Base-by-base conservation (phyloP, 2,888 invertebrate genomes). In the Eristalis arbustorum region DNA sequence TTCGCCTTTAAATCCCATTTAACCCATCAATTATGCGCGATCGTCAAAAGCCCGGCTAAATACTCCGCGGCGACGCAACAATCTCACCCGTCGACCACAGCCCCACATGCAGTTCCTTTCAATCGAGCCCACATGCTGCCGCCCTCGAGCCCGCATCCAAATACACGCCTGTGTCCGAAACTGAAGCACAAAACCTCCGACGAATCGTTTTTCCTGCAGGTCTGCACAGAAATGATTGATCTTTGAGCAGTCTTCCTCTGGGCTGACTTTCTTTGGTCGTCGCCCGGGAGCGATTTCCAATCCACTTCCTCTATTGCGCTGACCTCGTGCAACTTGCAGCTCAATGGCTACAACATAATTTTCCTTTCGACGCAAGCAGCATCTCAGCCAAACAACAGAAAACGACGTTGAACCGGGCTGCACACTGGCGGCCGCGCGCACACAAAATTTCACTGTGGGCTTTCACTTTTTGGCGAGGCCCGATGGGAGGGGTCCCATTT, bases 11-110 rank as follows among this genome's bases (percentile, higher is more conserved):
- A 75, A 72, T 49, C 67, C 71, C 31, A 79, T 79, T 84, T 62
- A 23, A 56, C 34, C 72, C 84, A 84, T 84, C 72, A 80, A 84
- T 84, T 84, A 84, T 59, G 71, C 49, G 42, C 11, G 42, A 25
- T 71, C 72, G 18, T 49, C 42, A n/a, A 49, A 76, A 80, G 75
- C 56, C 75, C 74, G 57, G 75, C 57, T 71, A 80, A 80, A 84
- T 75, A 64, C 75, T 76, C 68, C 76, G 42, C 72, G 72, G 4
- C 63, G 80, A 76, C 66, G 63, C 81, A 81, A 84, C 63, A 76
- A 28, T 6, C 59, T 23, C 11, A 23, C 4, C 25, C 25, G 25
- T 13, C 8, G 59, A 13, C 25, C 59, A 23, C 13, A 13, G 25
- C 59, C 23, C 59, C 8, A 28, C 23, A 23, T 23, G 25, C 23